phyloP scores from a whole-genome alignment of 35 echinoderm and acorn worm species.

The Heliocidaris tuberculata region DNA sequence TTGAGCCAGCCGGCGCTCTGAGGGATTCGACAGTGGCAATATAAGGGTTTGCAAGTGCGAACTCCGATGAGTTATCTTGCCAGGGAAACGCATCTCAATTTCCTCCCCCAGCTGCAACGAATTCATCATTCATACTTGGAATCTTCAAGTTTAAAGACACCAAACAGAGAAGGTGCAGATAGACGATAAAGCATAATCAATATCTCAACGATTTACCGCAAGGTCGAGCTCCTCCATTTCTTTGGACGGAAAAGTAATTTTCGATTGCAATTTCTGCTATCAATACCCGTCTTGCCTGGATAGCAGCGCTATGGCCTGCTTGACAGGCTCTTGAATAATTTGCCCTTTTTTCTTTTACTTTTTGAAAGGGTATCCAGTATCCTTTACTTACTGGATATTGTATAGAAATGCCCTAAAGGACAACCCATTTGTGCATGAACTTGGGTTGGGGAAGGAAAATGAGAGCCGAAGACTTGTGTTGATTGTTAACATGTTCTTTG shows the following conservation, averaged over 20 bases:
- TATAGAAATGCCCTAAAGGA: background rate
- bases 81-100: background rate
- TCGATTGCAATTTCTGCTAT: background rate
- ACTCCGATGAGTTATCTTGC: slow-evolving; percentile 21
- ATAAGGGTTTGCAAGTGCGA: background rate
- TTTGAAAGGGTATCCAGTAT: background rate
- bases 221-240: background rate
- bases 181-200: background rate
- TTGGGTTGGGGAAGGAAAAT: background rate
- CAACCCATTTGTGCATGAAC: slow-evolving; percentile 1
- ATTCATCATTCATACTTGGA: background rate
- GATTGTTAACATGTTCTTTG: background rate
- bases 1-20: slow-evolving; percentile 21
- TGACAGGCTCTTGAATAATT: slow-evolving; percentile 11
- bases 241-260: slow-evolving; percentile 14
- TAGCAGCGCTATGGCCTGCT: background rate
- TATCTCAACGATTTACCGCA: background rate
- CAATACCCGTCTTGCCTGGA: background rate
- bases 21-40: background rate
- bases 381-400: background rate
- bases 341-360: background rate
- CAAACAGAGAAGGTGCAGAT: background rate
- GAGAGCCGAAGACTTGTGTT: background rate
- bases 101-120: background rate
- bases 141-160: background rate